Base-by-base conservation (phyloP, 2,113 vertebrate species). In the Bubo scandiacus region DNA sequence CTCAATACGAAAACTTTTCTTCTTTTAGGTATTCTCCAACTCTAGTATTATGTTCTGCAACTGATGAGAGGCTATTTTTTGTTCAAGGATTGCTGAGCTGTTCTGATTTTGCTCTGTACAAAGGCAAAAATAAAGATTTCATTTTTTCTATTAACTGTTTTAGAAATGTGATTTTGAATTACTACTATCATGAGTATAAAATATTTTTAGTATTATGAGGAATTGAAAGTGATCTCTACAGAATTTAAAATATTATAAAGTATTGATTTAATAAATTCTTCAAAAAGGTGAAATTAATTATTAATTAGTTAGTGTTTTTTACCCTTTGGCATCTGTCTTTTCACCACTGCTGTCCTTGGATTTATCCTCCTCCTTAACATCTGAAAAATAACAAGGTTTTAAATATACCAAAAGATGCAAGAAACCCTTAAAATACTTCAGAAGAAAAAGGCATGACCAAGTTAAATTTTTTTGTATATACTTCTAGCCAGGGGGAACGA, bases 341-440 rank as follows among this genome's bases (percentile, higher is more conserved):
- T 99, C 99, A 94, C 98, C 97, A 95, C 96, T 98, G 94, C 73
- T 97, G 92, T 99, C 99, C 98, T 99, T 99, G 34, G 98, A 96
- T 97, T 99, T 99, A 89, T 99, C 99, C 86, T 99, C 99, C 66
- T 99, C 99, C 92, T 99, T 99, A 80, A 99, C 97, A 96, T 99
- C 99, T 99, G 96, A 84, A 98, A 96, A 92, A 90, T 32, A 63
- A 54, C 10, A 78, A 86, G 55, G 67, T 55, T 86, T 82, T 38
- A 74, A 90, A 43, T 86, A 61, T 7, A 55, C 1, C 14, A 47
- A 77, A 54, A 83, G 32, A 87, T 16, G 42, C 13, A 57, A 82
- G 43, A 92, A 86, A 74, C 42, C 11, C 15, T 82, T 40, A 61
- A 65, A 72, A 51, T 22, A 68, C 17, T 68, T 47, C 13, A 42